These are phyloP conservation scores for Sebastes hubbsi DNA, from an alignment of 2,797 vertebrate genomes.

Conservation along the genomic window DNA sequence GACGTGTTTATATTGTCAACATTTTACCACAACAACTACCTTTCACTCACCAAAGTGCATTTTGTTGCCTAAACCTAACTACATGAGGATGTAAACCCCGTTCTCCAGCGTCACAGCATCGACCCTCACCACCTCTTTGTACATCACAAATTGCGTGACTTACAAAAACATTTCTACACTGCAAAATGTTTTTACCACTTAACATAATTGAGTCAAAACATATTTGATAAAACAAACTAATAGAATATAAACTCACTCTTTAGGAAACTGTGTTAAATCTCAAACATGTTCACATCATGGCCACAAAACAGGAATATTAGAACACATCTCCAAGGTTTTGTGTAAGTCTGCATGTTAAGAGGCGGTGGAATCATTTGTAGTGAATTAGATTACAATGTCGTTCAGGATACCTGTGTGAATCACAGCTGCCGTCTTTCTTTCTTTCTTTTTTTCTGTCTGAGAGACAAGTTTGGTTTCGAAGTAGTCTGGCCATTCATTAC, in stretches of 20 bases:
- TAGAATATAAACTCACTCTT: not conserved
- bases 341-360: not conserved
- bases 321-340: not conserved
- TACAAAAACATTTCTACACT: not conserved
- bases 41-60: not conserved
- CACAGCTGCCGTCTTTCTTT: conserved; percentile 4
- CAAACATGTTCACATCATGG: not conserved
- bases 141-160: not conserved
- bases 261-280: not conserved
- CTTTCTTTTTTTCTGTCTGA: conserved; percentile 26
- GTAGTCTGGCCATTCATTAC: conserved; percentile 58
- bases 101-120: not conserved
- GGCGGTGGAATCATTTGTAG: not conserved
- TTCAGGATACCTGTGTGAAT: conserved; percentile 12
- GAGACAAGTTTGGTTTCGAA: conserved; percentile 53
- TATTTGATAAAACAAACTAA: not conserved
- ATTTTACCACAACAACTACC: not conserved
- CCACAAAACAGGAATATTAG: not conserved
- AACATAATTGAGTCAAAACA: not conserved
- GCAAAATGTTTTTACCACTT: not conserved
- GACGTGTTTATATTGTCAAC: not conserved
- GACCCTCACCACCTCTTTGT: not conserved
- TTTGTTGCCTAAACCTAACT: no score
- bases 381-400: not conserved
- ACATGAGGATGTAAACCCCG: not conserved